Evolutionary conservation across 2,113 vertebrate species (phyloP).

Genomic region (Apistogramma diplotaenia): DNA sequence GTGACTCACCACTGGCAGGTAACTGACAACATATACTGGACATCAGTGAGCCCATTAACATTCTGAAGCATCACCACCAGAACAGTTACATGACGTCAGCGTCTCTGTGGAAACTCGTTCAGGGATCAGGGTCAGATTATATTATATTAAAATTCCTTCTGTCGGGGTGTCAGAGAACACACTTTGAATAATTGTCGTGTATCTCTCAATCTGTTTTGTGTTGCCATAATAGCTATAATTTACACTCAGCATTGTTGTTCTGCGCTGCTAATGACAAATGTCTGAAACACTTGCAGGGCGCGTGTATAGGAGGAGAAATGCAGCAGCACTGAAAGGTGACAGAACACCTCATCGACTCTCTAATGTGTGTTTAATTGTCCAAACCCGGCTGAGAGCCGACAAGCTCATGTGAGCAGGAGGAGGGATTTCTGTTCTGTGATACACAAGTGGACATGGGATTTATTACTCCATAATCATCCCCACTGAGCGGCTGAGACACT

Average conservation of each 20-base stretch:
- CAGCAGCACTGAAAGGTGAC: background rate
- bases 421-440: slow-evolving; percentile 5
- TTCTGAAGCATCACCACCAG: slow-evolving; percentile 39
- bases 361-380: slow-evolving; percentile 60
- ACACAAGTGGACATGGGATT: slow-evolving; percentile 37
- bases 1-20: slow-evolving; percentile 52
- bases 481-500: slow-evolving; percentile 17
- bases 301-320: background rate
- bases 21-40: slow-evolving; percentile 35
- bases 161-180: slow-evolving; percentile 18
- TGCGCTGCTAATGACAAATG: background rate
- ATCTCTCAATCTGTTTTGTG: background rate
- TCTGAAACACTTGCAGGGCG: slow-evolving; percentile 21
- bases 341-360: slow-evolving; percentile 29
- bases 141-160: slow-evolving; percentile 44
- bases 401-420: background rate
- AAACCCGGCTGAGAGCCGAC: background rate
- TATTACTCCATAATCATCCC: slow-evolving; percentile 50
- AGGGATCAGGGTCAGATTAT: slow-evolving; percentile 43
- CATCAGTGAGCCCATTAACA: slow-evolving; percentile 52
- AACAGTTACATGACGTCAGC: slow-evolving; percentile 61
- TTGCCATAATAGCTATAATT: slow-evolving; percentile 12
- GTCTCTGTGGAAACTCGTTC: slow-evolving; percentile 56
- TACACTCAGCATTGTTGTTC: slow-evolving; percentile 10
- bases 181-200: slow-evolving; percentile 12